Base-by-base conservation (phyloP, 2,797 vertebrate species). In the Oophaga sylvatica region DNA sequence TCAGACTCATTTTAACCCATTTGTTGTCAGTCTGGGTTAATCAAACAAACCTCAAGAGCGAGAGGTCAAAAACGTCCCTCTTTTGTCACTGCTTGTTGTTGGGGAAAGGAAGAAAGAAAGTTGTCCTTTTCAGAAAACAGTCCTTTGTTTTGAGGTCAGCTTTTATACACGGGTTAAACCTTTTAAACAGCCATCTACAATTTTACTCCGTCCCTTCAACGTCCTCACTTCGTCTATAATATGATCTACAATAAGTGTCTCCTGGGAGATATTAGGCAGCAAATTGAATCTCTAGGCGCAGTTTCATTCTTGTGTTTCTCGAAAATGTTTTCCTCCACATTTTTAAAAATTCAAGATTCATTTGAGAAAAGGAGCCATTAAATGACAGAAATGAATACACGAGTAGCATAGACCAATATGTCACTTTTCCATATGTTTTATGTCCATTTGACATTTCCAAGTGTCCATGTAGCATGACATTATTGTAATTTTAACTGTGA, bases 151-250 rank as follows among this genome's bases (percentile, higher is more conserved):
- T 70, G 60, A 86, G 88, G 84, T 87, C 84, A 83, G 67, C 19
- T 22, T 45, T 78, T 71, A 80, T 29, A 83, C 31, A 70, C 26
- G 81, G 80, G 84, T 89, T 86, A 89, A 89, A 73, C 63, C 84
- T 89, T 89, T 89, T 86, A 86, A 86, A 86, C 88, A 89, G 73
- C 84, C 62, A 89, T 86, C 80, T 63, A 71, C 63, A 86, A 71
- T 89, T 89, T 83, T 89, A 87, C 88, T 89, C 84, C 80, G 85
- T 89, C 84, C 80, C 65, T 71, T 78, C 78, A 89, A 87, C 65
- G 41, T 86, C 16, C 79, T 77, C 26, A 65, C 60, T 80, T 83
- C 88, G 57, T 79, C 84, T 86, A 89, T 83, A 89, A 89, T 83
- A 89, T 79, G 88, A 89, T 70, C 80, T 89, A 65, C 77, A 83